Percentiles rank a stretch among this genome's conserved stretches.
Evolutionary conservation across 2,113 vertebrate species (phyloP).

Genomic region (Oophaga pumilio): DNA sequence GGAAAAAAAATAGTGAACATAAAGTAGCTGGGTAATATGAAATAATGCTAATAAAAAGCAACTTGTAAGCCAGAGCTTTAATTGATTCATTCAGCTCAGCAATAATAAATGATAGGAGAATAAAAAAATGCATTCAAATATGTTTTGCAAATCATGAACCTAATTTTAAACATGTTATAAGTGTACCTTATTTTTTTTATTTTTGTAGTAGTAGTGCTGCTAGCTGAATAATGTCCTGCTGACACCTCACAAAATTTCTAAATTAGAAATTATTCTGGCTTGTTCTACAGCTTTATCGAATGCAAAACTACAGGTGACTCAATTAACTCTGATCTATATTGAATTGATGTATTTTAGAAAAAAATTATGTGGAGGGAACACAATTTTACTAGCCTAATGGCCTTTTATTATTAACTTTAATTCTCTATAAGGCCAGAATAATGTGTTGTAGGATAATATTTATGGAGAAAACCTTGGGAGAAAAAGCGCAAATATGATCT

Average conservation of each 20-base stretch:
- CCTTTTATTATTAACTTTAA: conserved; percentile 32
- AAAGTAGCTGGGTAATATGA: background rate
- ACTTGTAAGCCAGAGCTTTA: background rate
- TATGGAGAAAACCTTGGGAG: too few species aligned
- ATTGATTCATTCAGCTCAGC: background rate
- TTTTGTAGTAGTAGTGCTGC: background rate
- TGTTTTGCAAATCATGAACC: background rate
- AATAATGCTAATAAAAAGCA: background rate
- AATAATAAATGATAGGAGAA: background rate
- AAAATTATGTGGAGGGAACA: background rate
- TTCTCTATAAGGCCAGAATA: conserved; percentile 13
- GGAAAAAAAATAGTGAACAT: background rate
- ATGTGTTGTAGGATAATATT: conserved; percentile 13
- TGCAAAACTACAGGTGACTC: conserved; percentile 30
- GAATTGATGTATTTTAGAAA: conserved; percentile 29
- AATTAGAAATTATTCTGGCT: conserved; percentile 46
- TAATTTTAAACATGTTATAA: background rate
- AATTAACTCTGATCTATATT: conserved; percentile 41
- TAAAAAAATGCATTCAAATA: background rate
- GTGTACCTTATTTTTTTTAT: background rate
- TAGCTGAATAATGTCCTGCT: conserved; percentile 26
- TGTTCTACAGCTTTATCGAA: conserved; percentile 19
- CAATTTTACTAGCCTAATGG: conserved; percentile 42
- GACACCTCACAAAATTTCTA: conserved; percentile 39
- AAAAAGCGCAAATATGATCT: too few species aligned